Percentiles rank a stretch among this genome's conserved stretches.
phyloP scores from a whole-genome alignment of 2,888 invertebrate species.

The Cataglyphis altisquamis region DNA sequence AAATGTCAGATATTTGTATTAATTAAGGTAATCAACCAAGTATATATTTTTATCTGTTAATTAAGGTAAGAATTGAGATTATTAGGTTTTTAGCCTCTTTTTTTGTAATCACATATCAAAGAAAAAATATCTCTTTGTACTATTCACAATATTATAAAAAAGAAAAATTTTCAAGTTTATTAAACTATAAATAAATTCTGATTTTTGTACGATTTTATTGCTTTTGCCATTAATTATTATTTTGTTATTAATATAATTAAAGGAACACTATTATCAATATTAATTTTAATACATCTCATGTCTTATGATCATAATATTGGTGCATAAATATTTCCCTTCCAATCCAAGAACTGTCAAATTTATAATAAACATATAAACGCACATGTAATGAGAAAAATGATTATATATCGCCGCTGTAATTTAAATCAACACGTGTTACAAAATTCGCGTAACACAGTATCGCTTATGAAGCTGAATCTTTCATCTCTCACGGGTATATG shows the following conservation, averaged over 20 bases:
- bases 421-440: constrained; percentile 22
- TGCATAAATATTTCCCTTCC: neutral
- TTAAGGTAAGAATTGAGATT: neutral
- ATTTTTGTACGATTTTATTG: neutral
- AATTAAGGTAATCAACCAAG: neutral
- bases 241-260: neutral
- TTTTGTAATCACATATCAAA: neutral
- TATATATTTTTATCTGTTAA: neutral
- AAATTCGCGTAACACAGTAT: constrained; percentile 4
- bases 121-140: neutral
- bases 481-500: constrained; percentile 19
- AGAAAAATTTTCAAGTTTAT: neutral
- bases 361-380: neutral
- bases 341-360: neutral
- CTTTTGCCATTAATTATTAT: neutral
- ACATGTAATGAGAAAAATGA: constrained; percentile 12
- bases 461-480: constrained; percentile 31
- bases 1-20: neutral
- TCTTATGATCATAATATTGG: neutral
- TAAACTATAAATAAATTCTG: neutral
- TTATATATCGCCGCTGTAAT: neutral
- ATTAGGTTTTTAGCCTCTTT: neutral
- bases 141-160: neutral
- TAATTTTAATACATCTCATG: neutral
- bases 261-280: neutral